Conservation (phyloP, 1,140 invertebrate genomes). For the Drosophila nikananu region DNA sequence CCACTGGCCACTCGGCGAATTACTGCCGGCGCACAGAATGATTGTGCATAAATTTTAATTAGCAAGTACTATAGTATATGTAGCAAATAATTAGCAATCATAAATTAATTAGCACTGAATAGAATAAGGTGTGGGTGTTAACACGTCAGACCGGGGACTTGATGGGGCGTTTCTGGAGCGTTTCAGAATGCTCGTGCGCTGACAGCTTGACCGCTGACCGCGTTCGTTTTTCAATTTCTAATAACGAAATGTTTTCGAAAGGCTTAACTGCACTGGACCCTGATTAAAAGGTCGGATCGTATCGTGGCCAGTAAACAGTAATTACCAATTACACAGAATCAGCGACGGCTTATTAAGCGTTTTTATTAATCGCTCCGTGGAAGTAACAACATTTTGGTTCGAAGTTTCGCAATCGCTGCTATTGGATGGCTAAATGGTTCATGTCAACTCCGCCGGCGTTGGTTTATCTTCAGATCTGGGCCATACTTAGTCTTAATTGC, state of each 20-base stretch:
- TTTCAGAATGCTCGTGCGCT: neutral
- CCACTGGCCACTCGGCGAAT: neutral
- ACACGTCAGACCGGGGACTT: constrained; percentile 16
- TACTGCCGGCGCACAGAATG: constrained; percentile 14
- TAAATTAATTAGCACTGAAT: constrained; percentile 40
- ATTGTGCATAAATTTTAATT: constrained; percentile 52
- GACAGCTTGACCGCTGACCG: constrained; percentile 36
- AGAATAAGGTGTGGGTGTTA: constrained; percentile 36
- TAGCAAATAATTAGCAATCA: constrained; percentile 41
- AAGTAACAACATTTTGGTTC: constrained; percentile 19
- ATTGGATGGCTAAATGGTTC: constrained; percentile 39
- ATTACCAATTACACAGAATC: constrained; percentile 53
- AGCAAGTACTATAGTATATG: constrained; percentile 31
- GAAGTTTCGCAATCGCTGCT: constrained; percentile 33
- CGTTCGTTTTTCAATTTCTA: constrained; percentile 45
- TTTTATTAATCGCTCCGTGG: constrained; percentile 16
- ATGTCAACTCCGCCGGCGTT: constrained; percentile 35
- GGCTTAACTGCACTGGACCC: constrained; percentile 15
- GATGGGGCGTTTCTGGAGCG: constrained; percentile 21
- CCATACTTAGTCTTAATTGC: constrained; percentile 54
- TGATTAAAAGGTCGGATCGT: constrained; percentile 32
- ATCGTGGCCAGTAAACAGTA: constrained; percentile 38
- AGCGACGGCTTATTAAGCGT: constrained; percentile 14
- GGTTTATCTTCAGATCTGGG: constrained; percentile 39
- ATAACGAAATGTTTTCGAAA: constrained; percentile 72